A percentile compares a stretch with the other conserved stretches of the same genome.
Evolutionary conservation across 2,113 vertebrate species (phyloP).

Genomic region (Cettia cetti): DNA sequence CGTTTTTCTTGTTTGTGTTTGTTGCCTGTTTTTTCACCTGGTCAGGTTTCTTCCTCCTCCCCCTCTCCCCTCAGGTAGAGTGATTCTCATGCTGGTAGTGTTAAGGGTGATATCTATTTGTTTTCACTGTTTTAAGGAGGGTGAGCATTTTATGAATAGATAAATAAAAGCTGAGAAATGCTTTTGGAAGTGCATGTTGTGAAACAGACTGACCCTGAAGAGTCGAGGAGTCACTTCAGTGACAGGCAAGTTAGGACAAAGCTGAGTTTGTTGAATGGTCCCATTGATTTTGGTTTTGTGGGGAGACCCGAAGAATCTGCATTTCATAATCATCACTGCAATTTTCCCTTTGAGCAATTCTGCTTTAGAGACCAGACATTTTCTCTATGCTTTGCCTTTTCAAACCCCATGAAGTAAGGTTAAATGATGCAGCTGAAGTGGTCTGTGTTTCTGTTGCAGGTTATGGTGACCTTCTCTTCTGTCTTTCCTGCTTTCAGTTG

Average conservation of each 20-base stretch:
- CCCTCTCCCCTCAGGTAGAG: neutral
- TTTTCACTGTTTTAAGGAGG: neutral
- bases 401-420: neutral
- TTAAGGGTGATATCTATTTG: neutral
- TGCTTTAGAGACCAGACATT: neutral
- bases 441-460: neutral
- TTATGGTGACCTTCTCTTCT: neutral
- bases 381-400: neutral
- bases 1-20: accelerated
- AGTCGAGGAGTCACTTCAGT: neutral
- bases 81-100: neutral
- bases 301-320: neutral
- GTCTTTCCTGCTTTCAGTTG: neutral
- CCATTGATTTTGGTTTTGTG: neutral
- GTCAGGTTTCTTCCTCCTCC: neutral
- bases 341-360: neutral
- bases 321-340: neutral
- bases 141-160: neutral
- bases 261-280: neutral
- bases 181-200: neutral
- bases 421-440: neutral
- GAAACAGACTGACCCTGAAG: neutral
- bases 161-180: neutral
- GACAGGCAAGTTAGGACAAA: neutral
- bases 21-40: neutral